Percentiles rank a stretch among this genome's conserved stretches.
Evolutionary conservation across 2,797 vertebrate species (phyloP).

Genomic region (Xenops minutus): DNA sequence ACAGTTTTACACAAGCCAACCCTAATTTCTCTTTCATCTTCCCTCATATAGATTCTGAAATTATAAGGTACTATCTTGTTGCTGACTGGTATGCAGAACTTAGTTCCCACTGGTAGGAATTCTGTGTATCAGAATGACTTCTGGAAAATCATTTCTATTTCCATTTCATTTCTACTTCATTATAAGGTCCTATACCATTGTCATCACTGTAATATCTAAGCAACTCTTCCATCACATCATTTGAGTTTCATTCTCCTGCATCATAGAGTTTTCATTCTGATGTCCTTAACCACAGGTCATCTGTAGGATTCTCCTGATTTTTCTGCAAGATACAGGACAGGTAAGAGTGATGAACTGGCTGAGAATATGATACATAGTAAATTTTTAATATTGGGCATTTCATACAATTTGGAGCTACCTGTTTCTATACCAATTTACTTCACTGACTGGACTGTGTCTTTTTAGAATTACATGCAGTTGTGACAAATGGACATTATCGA

Average conservation of each 20-base stretch:
- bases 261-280: background rate
- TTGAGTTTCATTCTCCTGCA: background rate
- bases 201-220: constrained; percentile 18
- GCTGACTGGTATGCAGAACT: background rate
- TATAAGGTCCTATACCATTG: background rate
- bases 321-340: background rate
- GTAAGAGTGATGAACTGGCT: background rate
- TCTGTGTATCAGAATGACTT: background rate
- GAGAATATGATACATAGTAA: background rate
- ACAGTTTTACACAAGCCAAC: background rate
- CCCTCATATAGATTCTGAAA: background rate
- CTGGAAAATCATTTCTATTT: background rate
- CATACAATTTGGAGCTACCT: background rate
- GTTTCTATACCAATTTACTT: background rate
- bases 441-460: background rate
- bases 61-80: background rate
- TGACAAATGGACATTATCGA: background rate
- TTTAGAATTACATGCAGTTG: background rate
- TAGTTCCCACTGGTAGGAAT: background rate
- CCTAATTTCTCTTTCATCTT: background rate
- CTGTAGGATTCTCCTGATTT: background rate
- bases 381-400: background rate
- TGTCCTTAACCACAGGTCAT: background rate
- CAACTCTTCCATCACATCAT: background rate
- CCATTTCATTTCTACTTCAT: background rate